These are phyloP conservation scores for Pipistrellus kuhlii DNA, from an alignment of 2,797 vertebrate genomes.

Conservation along the genomic window DNA sequence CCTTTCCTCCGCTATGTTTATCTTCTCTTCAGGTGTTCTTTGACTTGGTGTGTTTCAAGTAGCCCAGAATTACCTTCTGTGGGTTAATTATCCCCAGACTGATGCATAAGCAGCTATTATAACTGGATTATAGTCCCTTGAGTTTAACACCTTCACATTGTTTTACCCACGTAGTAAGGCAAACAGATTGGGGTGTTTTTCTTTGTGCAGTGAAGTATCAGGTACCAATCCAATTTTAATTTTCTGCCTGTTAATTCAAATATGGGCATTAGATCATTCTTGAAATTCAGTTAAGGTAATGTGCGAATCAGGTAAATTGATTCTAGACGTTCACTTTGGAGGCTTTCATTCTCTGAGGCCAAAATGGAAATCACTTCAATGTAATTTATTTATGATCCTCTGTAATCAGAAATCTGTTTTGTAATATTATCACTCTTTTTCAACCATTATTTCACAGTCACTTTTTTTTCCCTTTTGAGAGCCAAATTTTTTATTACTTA, in stretches of 20 bases:
- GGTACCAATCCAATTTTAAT: conserved; percentile 48
- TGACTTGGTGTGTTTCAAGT: background rate
- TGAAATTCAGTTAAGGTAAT: conserved; percentile 55
- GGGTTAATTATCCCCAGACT: background rate
- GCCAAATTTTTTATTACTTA: too few species aligned
- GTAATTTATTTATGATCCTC: background rate
- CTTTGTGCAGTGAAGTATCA: background rate
- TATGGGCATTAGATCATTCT: conserved; percentile 14
- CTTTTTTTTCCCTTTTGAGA: too few species aligned
- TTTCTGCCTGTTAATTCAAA: conserved; percentile 65
- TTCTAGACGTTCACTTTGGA: conserved; percentile 43
- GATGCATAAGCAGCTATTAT: background rate
- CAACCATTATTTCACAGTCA: background rate
- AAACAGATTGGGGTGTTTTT: background rate
- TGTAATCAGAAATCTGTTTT: conserved; percentile 8
- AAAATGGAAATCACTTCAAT: background rate
- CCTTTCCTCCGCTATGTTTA: background rate
- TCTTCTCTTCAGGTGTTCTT: background rate
- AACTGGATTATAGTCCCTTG: background rate
- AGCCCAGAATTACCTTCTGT: background rate
- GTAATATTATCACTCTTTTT: background rate
- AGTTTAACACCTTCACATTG: background rate
- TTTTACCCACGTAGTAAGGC: background rate
- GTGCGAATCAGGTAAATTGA: conserved; percentile 14
- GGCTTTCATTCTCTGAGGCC: background rate